These are phyloP conservation scores for Schizotus pectinicornis DNA, from an alignment of 2,888 invertebrate genomes.

Conservation along the genomic window DNA sequence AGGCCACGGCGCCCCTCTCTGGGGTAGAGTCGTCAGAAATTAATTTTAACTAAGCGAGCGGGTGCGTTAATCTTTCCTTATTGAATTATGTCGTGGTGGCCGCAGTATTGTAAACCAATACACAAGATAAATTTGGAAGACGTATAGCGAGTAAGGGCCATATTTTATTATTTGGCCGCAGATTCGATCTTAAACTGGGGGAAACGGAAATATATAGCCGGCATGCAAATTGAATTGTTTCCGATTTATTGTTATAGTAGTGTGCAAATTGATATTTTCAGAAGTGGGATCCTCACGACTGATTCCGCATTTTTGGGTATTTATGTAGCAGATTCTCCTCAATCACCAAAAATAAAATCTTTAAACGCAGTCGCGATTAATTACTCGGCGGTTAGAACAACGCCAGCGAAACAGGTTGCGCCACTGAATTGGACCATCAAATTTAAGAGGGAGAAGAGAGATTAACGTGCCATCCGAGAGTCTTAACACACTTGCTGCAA, in stretches of 20 bases:
- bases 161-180: constrained; percentile 50
- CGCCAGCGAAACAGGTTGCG: too few relatives aligned
- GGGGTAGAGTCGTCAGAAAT: background rate
- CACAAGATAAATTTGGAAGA: constrained; percentile 48
- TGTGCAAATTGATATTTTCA: constrained; percentile 38
- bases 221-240: constrained; percentile 52
- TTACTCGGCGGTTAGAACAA: too few relatives aligned
- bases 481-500: too few relatives aligned
- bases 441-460: too few relatives aligned
- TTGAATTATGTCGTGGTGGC: constrained; percentile 39
- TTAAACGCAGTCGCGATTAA: too few relatives aligned
- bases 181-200: constrained; percentile 47
- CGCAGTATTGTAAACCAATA: constrained; percentile 50
- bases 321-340: constrained; percentile 3
- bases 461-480: too few relatives aligned
- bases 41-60: background rate
- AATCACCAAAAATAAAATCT: too few relatives aligned
- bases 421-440: too few relatives aligned
- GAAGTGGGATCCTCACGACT: constrained; percentile 22
- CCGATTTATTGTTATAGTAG: constrained; percentile 45
- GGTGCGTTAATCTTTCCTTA: constrained; percentile 11
- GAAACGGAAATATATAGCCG: constrained; percentile 46
- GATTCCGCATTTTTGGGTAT: constrained; percentile 17
- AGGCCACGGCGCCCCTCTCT: background rate
- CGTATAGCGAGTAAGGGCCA: constrained; percentile 40